Percentiles rank a stretch among this genome's conserved stretches.
Evolutionary conservation across 2,888 invertebrate species (phyloP).

Genomic region (Agonopterix subpropinquella): DNA sequence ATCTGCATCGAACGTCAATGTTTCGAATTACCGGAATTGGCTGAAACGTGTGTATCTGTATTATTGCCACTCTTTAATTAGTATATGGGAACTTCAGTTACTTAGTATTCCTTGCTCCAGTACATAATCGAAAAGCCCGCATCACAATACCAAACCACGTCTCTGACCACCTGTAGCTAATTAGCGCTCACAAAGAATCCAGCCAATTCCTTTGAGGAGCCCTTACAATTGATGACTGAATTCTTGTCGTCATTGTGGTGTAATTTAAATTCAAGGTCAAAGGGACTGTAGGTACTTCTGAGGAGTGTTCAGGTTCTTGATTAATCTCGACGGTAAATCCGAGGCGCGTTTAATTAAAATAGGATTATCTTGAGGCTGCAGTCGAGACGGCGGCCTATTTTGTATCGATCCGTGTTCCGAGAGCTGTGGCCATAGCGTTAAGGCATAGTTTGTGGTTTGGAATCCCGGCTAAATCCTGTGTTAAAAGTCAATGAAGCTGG

Average conservation of each 20-base stretch:
- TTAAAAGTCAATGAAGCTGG: no score
- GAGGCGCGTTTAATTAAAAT: constrained; percentile 58
- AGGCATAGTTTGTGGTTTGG: no score
- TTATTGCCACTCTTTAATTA: no score
- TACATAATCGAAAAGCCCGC: no score
- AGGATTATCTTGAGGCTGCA: constrained; percentile 53
- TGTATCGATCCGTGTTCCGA: constrained; percentile 5
- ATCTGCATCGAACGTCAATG: no score
- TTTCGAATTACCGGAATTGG: no score
- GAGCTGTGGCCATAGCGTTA: no score
- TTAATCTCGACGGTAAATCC: constrained; percentile 50
- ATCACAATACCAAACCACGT: no score
- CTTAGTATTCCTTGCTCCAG: no score
- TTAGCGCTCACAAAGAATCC: constrained; percentile 6
- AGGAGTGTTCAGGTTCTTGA: constrained; percentile 31
- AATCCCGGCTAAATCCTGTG: no score
- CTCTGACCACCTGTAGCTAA: constrained; percentile 12
- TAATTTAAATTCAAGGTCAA: constrained; percentile 15
- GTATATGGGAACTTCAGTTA: no score
- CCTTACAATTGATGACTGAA: constrained; percentile 8
- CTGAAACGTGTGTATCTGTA: no score
- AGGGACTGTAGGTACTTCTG: background rate
- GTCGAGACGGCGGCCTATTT: constrained; percentile 12
- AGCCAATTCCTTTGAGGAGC: constrained; percentile 12
- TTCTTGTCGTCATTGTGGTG: constrained; percentile 13